Percentiles rank a stretch among this genome's conserved stretches.
These are phyloP conservation scores for Thalassaphorura encarpata DNA, from an alignment of 1,140 invertebrate genomes.

Conservation along the genomic window DNA sequence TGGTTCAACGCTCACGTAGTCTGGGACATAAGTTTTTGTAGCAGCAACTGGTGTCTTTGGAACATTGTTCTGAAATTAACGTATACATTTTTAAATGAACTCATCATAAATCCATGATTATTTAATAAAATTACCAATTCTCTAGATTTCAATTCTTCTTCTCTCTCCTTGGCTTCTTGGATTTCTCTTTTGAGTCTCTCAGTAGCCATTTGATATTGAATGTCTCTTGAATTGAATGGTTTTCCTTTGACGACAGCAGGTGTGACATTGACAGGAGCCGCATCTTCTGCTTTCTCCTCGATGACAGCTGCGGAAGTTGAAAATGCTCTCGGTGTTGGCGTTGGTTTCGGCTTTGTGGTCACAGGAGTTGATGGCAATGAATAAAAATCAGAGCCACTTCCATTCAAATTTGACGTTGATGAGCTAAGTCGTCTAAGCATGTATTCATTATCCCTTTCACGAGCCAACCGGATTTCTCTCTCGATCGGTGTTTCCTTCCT, in stretches of 20 bases:
- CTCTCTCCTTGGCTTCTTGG: slow-evolving; percentile 4
- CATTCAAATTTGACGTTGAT: not conserved
- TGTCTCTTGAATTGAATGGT: not conserved
- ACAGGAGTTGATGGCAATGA: not conserved
- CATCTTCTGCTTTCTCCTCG: not conserved
- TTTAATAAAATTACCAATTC: not conserved
- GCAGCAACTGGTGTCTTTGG: not conserved
- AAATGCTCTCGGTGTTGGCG: not conserved
- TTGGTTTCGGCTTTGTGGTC: not conserved
- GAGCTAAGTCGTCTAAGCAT: not conserved
- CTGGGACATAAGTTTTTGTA: not conserved
- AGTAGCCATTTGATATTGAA: slow-evolving; percentile 17
- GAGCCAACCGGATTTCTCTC: slow-evolving; percentile 15
- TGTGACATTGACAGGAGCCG: not conserved
- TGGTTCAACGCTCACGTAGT: too few species aligned
- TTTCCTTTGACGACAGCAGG: not conserved
- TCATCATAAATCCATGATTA: not conserved
- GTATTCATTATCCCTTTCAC: not conserved
- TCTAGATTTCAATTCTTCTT: slow-evolving; percentile 11
- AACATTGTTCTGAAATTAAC: not conserved
- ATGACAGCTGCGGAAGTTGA: not conserved
- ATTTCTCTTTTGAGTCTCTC: slow-evolving; percentile 20
- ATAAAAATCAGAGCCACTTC: not conserved
- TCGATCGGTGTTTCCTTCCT: slow-evolving; percentile 20
- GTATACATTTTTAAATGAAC: not conserved